Evolutionary conservation across 2,113 vertebrate species (phyloP).

Genomic region (Alethe castanea): DNA sequence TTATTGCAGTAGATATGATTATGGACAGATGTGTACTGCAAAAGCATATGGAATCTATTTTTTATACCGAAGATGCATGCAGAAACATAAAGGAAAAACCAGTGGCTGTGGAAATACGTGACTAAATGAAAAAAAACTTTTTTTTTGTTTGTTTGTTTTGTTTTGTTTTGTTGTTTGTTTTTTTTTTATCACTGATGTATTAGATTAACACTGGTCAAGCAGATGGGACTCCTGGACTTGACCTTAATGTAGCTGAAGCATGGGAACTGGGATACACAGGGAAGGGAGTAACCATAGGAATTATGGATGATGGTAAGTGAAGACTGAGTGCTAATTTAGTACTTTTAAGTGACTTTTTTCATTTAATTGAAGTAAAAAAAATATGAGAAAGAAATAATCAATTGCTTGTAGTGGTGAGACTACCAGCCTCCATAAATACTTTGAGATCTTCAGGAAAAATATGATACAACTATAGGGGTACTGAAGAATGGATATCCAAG

Average conservation of each 20-base stretch:
- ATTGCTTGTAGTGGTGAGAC: background rate
- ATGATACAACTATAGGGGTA: background rate
- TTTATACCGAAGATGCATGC: background rate
- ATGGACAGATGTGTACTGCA: background rate
- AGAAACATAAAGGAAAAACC: background rate
- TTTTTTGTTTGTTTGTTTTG: slow-evolving; percentile 41
- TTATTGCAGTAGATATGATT: background rate
- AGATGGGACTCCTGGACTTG: slow-evolving; percentile 95
- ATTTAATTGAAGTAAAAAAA: background rate
- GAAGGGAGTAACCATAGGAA: slow-evolving; percentile 95
- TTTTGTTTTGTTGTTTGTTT: background rate
- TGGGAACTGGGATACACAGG: slow-evolving; percentile 97
- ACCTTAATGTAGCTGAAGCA: slow-evolving; percentile 97
- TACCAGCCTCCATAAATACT: background rate
- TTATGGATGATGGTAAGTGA: slow-evolving; percentile 96
- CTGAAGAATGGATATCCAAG: background rate
- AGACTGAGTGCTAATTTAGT: background rate
- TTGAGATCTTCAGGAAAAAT: background rate
- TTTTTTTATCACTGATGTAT: slow-evolving; percentile 54
- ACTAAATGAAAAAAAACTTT: slow-evolving; percentile 17
- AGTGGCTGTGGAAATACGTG: background rate
- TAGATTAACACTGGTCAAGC: slow-evolving; percentile 99
- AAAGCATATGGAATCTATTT: background rate
- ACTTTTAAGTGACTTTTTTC: background rate
- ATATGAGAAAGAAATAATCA: background rate